Evolutionary conservation across 2,113 vertebrate species (phyloP), one percentile per base, ranked within the genome.

Genomic region (Microcebus murinus): DNA sequence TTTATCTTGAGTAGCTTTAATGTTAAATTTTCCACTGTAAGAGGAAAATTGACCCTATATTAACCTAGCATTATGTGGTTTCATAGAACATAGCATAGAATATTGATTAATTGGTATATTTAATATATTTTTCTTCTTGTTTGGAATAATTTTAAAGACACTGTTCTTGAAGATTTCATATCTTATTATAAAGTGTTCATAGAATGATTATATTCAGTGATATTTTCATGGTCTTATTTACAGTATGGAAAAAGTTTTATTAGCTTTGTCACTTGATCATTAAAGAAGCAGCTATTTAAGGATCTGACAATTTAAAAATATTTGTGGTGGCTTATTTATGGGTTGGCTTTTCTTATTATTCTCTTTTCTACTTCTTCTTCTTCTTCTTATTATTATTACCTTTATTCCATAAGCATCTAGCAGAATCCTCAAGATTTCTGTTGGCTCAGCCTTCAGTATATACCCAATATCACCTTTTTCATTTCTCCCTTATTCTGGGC

Each of bases 181-280:
- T 93, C n/a, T 81, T 45, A 68, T 48, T 90, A 23, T 88, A 36
- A 94, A 95, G 61, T 94, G 23, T 42, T 87, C 65, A 4, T 90
- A 79, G 36, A 6, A 65, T 21, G 20, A 57, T 94, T 95, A 52
- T 6, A 65, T 81, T 71, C 31, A 90, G 12, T 86, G 39, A 68
- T 55, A 83, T 90, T 92, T 96, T 92, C 74, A 48, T 87, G 50
- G 21, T 94, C 15, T 90, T 50, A 74, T 90, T 84, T 87, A 17
- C 18, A 92, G 36, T 42, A 36, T 91, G 13, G 68, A 42, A 95
- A 92, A 96, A 84, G 18, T 68, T 93, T 83, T 8, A 94, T 96
- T 94, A 87, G 45, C 74, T 95, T 86, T 83, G 42, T 93, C 25
- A 52, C 25, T 81, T 90, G 42, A 81, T 96, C 39, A 95, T 97